Conservation (phyloP, 2,113 vertebrate species). For the Triplophysa rosa region DNA sequence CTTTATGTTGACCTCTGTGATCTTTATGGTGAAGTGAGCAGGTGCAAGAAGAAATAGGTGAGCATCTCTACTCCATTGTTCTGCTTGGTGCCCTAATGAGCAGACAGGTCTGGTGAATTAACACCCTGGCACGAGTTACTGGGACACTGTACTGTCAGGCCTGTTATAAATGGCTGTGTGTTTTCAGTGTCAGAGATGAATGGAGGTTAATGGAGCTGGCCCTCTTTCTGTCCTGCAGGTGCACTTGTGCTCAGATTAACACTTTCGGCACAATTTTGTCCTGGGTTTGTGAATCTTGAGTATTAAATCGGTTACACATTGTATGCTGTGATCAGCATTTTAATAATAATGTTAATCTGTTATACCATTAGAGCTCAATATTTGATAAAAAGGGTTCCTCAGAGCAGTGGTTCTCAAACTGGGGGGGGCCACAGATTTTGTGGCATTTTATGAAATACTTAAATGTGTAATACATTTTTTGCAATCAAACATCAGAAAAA, state of each 20-base stretch:
- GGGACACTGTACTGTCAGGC: slow-evolving; percentile 23
- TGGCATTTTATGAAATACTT: too few relatives aligned
- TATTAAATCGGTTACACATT: not conserved
- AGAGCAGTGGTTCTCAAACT: too few relatives aligned
- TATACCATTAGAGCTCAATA: not conserved
- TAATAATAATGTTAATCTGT: slow-evolving; percentile 13
- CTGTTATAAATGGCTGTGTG: slow-evolving; percentile 44
- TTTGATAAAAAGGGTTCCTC: not conserved
- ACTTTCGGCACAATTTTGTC: not conserved
- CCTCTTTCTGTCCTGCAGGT: slow-evolving; percentile 47
- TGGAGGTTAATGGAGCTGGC: slow-evolving; percentile 46
- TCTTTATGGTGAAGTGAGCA: not conserved
- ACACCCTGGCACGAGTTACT: slow-evolving; percentile 9
- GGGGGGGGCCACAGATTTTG: too few relatives aligned
- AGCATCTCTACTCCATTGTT: not conserved
- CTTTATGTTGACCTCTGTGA: not conserved
- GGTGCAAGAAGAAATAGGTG: not conserved
- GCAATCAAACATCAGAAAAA: too few relatives aligned
- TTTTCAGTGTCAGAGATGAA: slow-evolving; percentile 48
- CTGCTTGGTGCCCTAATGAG: slow-evolving; percentile 13
- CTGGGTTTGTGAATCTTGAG: not conserved
- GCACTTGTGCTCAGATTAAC: slow-evolving; percentile 36
- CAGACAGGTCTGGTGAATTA: slow-evolving; percentile 29
- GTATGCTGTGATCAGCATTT: slow-evolving; percentile 15
- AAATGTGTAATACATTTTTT: too few relatives aligned